These are phyloP conservation scores for Heliconius hewitsoni DNA, from an alignment of 1,140 invertebrate genomes.

Conservation along the genomic window DNA sequence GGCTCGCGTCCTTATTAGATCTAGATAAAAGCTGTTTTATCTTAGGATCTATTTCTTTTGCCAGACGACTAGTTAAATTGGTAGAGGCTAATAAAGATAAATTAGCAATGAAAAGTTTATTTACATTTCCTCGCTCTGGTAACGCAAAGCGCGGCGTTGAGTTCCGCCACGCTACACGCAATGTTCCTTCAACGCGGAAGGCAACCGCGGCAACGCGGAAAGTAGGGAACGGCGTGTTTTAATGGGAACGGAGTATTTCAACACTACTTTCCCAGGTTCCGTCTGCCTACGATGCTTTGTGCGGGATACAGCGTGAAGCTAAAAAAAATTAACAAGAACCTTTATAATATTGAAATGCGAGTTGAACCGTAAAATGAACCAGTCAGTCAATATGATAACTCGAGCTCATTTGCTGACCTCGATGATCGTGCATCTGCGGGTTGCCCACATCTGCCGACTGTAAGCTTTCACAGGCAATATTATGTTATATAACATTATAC, in stretches of 20 bases:
- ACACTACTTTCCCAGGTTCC: no score
- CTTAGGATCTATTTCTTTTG: conserved; percentile 12
- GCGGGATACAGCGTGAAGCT: no score
- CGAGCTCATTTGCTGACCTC: conserved; percentile 16
- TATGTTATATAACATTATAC: background rate
- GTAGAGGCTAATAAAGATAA: conserved; percentile 9
- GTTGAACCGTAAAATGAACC: background rate
- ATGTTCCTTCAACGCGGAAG: no score
- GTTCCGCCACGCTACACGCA: no score
- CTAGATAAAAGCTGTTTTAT: conserved; percentile 16
- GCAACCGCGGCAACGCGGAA: accelerated
- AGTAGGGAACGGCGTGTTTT: no score
- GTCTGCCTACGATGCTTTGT: no score
- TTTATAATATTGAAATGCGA: background rate
- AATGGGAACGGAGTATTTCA: no score
- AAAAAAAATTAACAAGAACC: no score
- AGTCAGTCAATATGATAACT: background rate
- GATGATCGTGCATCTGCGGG: conserved; percentile 19
- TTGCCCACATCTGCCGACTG: conserved; percentile 31
- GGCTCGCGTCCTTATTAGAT: conserved; percentile 11
- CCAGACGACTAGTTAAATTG: background rate
- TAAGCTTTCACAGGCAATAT: conserved; percentile 6
- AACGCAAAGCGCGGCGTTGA: no score
- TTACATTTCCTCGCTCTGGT: background rate
- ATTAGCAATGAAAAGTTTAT: background rate